Percentiles rank a stretch among this genome's conserved stretches.
These are phyloP conservation scores for Phylloscopus trochiloides DNA, from an alignment of 2,113 vertebrate species.

Conservation along the genomic window DNA sequence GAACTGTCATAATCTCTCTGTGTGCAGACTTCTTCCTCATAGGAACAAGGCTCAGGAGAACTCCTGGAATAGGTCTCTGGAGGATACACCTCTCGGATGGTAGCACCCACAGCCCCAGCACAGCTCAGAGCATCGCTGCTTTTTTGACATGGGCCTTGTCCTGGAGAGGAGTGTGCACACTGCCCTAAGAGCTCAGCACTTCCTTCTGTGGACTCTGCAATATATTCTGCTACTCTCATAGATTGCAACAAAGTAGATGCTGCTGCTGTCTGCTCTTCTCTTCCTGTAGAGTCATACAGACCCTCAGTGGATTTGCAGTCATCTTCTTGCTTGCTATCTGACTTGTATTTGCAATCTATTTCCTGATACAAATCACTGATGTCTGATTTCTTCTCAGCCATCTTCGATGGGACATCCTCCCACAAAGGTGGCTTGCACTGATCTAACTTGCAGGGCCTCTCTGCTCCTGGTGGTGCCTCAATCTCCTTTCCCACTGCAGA, in stretches of 20 bases:
- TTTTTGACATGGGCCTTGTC: background rate
- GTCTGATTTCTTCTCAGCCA: background rate
- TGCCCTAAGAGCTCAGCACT: background rate
- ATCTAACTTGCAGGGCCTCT: background rate
- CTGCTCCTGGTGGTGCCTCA: background rate
- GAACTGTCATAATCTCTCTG: conserved; percentile 48
- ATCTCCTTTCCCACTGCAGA: background rate
- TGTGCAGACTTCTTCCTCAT: conserved; percentile 53
- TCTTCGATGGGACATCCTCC: background rate
- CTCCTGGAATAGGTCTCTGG: background rate
- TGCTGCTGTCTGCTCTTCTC: background rate
- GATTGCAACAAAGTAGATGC: background rate
- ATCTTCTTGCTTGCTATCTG: background rate
- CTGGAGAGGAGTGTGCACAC: background rate
- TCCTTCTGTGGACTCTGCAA: background rate
- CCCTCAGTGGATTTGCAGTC: background rate
- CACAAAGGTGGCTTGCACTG: background rate
- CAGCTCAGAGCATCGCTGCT: background rate
- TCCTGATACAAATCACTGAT: background rate
- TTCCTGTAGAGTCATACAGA: background rate
- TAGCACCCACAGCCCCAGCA: conserved; percentile 53
- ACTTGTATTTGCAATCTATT: background rate
- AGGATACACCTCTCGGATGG: conserved; percentile 57
- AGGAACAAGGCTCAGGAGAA: background rate
- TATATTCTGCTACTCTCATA: background rate